Percentiles rank a stretch among this genome's conserved stretches.
Conservation (phyloP, 1,140 invertebrate genomes). For the Leptinotarsa lineolata region DNA sequence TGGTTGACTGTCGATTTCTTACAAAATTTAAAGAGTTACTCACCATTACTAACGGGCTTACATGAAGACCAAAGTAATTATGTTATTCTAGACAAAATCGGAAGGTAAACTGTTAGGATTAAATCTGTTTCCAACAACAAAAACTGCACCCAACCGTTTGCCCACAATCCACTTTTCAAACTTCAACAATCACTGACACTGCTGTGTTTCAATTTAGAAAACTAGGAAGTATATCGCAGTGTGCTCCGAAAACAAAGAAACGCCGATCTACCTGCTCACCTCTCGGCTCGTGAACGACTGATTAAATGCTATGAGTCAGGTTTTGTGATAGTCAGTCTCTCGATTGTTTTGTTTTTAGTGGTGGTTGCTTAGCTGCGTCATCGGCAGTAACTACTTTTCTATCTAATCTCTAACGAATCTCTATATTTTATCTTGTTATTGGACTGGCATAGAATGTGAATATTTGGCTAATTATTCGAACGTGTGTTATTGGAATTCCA, state of each 20-base stretch:
- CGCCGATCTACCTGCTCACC: slow-evolving; percentile 28
- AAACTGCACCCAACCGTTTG: neutral
- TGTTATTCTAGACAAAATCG: neutral
- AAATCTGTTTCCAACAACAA: neutral
- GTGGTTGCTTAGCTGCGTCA: slow-evolving; percentile 30
- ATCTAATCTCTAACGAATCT: neutral
- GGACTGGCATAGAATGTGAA: too few relatives aligned
- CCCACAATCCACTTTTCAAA: too few relatives aligned
- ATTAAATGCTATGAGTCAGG: slow-evolving; percentile 34
- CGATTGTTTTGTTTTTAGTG: slow-evolving; percentile 32
- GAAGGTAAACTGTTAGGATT: neutral
- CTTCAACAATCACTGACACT: too few relatives aligned
- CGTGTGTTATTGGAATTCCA: too few relatives aligned
- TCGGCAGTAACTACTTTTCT: slow-evolving; percentile 6
- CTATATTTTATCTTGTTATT: neutral
- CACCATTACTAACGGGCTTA: neutral
- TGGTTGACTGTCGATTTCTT: too few relatives aligned
- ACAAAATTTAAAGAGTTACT: neutral
- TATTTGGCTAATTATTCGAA: too few relatives aligned
- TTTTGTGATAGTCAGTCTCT: slow-evolving; percentile 32
- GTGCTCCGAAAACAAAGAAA: neutral
- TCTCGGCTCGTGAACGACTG: slow-evolving; percentile 31
- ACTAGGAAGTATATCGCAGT: neutral
- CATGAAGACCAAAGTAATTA: neutral
- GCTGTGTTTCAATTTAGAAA: neutral